Evolutionary conservation across 1,140 invertebrate species (phyloP), one percentile per base, ranked within the genome.

Genomic region (Bicyclus anynana): DNA sequence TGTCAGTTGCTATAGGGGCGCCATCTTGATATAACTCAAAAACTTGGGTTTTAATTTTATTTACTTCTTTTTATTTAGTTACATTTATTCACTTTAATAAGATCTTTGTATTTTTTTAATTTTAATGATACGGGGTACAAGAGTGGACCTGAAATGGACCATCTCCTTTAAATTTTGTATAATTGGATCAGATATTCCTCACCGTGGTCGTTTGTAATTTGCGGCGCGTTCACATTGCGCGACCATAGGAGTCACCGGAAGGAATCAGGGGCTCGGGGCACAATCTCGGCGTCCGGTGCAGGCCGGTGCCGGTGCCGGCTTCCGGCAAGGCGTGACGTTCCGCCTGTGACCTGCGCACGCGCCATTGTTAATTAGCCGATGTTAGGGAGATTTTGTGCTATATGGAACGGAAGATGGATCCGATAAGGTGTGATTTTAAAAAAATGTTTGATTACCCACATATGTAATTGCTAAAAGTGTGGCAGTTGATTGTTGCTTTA

Each of bases 191-290:
- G 13, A 1, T 38, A 14, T 14, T 14, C 16, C 40, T 44, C 20
- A 44, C 40, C 68, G 62, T 65, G 59, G 5, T 21, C 53, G 44
- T 61, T 59, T 47, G 5, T 69, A 23, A 21, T 63, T 77, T 60
- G 63, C 23, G 53, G 40, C 37, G 16, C 27, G 48, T 52, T 70
- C 58, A 58, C 54, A 57, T 53, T 63, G 52, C 52, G 66, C 63
- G 62, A 62, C 68, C 73, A 78, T 67, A 64, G 67, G 70, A 72
- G 67, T 72, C 73, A 75, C 75, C 84, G 84, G 84, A 87, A 87
- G 82, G 80, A 80, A 83, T 84, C 84, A 83, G 80, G 76, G 78
- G 75, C 78, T 77, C 72, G 74, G 71, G 70, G 16, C 66, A 78
- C 84, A 85, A 83, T 85, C 82, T 81, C 73, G 70, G 53, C 84